Percentiles rank a stretch among this genome's conserved stretches.
phyloP scores from a whole-genome alignment of 53 echinoderm and acorn worm genomes.

The Pentamera pediparva region DNA sequence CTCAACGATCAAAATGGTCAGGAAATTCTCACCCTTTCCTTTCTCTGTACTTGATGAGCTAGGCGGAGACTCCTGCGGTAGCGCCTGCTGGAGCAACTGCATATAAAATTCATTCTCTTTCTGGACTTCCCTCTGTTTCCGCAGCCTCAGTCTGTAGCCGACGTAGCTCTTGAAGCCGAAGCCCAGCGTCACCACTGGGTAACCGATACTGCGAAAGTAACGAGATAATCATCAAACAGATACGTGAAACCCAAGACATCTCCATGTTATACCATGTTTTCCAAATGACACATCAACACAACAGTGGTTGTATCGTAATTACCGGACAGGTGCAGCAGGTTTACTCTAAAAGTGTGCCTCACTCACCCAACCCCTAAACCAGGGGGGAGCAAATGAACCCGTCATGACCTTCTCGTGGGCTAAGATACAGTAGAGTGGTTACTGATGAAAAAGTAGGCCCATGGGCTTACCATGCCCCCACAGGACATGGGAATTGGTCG shows the following conservation, averaged over 20 bases:
- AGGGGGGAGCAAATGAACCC: no score
- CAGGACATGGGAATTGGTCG: no score
- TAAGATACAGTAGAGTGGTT: no score
- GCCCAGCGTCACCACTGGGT: constrained; percentile 95
- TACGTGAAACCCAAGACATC: not conserved
- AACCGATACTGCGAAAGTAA: constrained; percentile 75
- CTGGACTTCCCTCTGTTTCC: constrained; percentile 96
- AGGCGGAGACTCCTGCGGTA: constrained; percentile 80
- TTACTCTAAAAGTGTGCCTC: no score
- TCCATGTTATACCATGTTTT: not conserved
- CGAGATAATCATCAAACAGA: not conserved
- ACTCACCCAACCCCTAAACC: no score
- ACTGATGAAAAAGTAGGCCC: no score
- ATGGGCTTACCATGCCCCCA: no score
- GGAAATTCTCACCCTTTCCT: constrained; percentile 12
- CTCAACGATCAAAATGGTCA: no score
- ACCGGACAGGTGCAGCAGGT: no score
- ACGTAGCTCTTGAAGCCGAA: constrained; percentile 99
- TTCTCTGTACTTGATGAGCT: constrained; percentile 10
- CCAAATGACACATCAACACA: no score
- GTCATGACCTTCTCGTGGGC: no score
- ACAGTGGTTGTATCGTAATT: no score
- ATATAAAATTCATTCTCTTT: constrained; percentile 99
- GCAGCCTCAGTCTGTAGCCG: constrained; percentile 93
- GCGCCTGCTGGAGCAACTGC: constrained; percentile 96